These are phyloP conservation scores for Zhengitettix transpicula DNA, from an alignment of 2,888 invertebrate species.

Conservation along the genomic window DNA sequence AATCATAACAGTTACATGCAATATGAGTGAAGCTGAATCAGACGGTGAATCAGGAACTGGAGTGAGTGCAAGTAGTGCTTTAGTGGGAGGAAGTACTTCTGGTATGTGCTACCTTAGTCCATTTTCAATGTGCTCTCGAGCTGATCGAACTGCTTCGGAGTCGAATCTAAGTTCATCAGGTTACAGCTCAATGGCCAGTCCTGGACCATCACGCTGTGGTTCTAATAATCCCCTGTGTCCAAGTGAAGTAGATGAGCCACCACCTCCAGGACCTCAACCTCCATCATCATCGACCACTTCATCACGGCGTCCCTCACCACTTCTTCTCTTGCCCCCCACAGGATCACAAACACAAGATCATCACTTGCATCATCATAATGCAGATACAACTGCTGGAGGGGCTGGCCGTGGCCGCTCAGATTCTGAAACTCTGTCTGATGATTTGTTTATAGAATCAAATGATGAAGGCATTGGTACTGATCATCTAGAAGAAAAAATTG, in stretches of 20 bases:
- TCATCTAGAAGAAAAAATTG: conserved; percentile 48
- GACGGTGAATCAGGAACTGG: conserved; percentile 42
- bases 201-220: conserved; percentile 64
- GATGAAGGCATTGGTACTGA: conserved; percentile 67
- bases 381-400: conserved; percentile 27
- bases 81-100: conserved; percentile 20
- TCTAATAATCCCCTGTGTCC: conserved; percentile 65
- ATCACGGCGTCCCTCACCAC: not conserved
- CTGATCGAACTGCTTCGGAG: conserved; percentile 62
- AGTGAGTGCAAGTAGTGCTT: conserved; percentile 26
- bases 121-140: conserved; percentile 53
- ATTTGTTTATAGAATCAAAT: conserved; percentile 45
- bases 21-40: conserved; percentile 53
- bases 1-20: conserved; percentile 33
- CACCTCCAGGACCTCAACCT: conserved; percentile 14
- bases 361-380: conserved; percentile 14
- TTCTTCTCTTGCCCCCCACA: conserved; percentile 18
- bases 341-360: not conserved
- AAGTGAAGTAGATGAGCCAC: conserved; percentile 32
- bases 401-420: conserved; percentile 42
- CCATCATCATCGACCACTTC: conserved; percentile 18
- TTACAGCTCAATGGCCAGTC: conserved; percentile 73
- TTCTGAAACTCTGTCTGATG: conserved; percentile 57
- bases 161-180: conserved; percentile 72
- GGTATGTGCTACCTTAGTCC: conserved; percentile 61